Conservation (phyloP, 1,140 invertebrate genomes). For the Lutraria rhynchaena region DNA sequence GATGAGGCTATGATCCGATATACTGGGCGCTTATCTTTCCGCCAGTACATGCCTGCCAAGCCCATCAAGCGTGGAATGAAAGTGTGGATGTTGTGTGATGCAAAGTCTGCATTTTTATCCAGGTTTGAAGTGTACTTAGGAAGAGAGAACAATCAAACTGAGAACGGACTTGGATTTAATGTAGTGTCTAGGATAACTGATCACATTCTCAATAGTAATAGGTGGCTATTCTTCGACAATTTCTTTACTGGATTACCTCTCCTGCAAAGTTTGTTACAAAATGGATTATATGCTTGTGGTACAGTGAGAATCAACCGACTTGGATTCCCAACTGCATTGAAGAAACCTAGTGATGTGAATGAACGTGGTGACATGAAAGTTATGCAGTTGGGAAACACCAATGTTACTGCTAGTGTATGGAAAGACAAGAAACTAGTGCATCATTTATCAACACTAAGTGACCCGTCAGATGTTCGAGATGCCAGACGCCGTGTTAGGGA, state of each 20-base stretch:
- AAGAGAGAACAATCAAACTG: background rate
- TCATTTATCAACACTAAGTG: background rate
- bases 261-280: slow-evolving; percentile 17
- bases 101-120: background rate
- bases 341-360: too few relatives aligned
- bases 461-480: background rate
- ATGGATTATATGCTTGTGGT: too few relatives aligned
- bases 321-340: too few relatives aligned
- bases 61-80: slow-evolving; percentile 10
- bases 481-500: background rate
- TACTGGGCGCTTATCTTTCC: too few relatives aligned
- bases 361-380: too few relatives aligned
- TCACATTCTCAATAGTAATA: background rate
- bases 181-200: too few relatives aligned
- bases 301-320: too few relatives aligned
- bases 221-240: slow-evolving; percentile 20
- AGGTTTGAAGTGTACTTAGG: slow-evolving; percentile 17
- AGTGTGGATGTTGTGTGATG: slow-evolving; percentile 35
- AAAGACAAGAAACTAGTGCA: too few relatives aligned
- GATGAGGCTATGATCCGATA: too few relatives aligned
- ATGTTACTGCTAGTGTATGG: too few relatives aligned
- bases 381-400: too few relatives aligned
- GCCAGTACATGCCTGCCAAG: slow-evolving; percentile 38
- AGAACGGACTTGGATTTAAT: slow-evolving; percentile 19
- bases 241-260: slow-evolving; percentile 10